phyloP scores from a whole-genome alignment of 2,888 invertebrate species.

The Alloplasta piceator region DNA sequence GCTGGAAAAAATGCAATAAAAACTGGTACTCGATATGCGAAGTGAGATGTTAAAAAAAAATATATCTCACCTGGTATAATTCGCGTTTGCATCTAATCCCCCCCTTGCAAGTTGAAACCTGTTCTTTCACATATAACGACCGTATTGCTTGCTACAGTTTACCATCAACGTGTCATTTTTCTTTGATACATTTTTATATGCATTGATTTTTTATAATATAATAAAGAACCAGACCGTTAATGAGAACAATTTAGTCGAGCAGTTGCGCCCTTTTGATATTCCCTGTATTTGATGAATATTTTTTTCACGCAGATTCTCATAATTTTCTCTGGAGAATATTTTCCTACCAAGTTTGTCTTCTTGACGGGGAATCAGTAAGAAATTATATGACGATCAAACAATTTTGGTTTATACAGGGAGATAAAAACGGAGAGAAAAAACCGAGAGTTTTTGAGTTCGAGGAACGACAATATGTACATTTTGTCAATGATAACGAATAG shows the following conservation, averaged over 20 bases:
- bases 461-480: constrained; percentile 9
- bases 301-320: too few relatives aligned
- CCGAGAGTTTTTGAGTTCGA: background rate
- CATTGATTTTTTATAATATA: background rate
- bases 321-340: too few relatives aligned
- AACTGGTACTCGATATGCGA: background rate
- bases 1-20: constrained; percentile 23
- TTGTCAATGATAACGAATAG: background rate
- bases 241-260: too few relatives aligned
- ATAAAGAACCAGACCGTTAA: too few relatives aligned
- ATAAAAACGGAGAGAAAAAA: background rate
- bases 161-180: constrained; percentile 1
- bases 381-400: background rate
- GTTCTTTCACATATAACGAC: constrained; percentile 26
- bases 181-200: constrained; percentile 15
- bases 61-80: constrained; percentile 24
- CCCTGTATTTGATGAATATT: too few relatives aligned
- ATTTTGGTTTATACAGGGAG: background rate
- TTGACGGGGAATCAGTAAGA: too few relatives aligned
- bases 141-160: constrained; percentile 46
- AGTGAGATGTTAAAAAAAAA: constrained; percentile 9
- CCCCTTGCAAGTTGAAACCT: constrained; percentile 43
- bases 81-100: constrained; percentile 51
- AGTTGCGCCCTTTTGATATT: too few relatives aligned
- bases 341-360: too few relatives aligned